These are phyloP conservation scores for Limonius californicus DNA, from an alignment of 1,140 invertebrate genomes.

Conservation along the genomic window DNA sequence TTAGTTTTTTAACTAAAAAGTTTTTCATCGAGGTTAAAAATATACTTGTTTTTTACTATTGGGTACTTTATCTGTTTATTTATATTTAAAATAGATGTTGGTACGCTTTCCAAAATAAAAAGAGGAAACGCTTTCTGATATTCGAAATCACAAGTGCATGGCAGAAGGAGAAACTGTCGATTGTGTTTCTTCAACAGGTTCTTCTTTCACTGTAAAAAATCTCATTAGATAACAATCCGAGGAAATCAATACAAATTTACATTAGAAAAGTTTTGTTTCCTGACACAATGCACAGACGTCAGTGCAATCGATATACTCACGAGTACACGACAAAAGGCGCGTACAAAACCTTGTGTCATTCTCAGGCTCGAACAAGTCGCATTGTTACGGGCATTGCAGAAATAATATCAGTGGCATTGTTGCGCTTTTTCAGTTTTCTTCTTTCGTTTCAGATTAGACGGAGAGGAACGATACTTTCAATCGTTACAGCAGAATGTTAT, in stretches of 20 bases:
- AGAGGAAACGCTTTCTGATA: no score
- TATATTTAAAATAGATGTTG: no score
- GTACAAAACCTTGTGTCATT: conserved; percentile 32
- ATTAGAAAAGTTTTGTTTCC: conserved; percentile 33
- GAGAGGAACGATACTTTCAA: no score
- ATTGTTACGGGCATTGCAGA: conserved; percentile 21
- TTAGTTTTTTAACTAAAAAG: no score
- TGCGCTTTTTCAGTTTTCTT: background rate
- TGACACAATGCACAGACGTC: conserved; percentile 28
- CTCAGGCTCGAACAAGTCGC: conserved; percentile 28
- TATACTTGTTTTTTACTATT: no score
- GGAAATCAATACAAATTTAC: conserved; percentile 31
- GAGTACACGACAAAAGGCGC: conserved; percentile 25
- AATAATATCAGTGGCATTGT: background rate
- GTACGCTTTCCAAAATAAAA: no score
- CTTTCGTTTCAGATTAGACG: no score
- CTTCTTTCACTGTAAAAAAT: conserved; percentile 26
- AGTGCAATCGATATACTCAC: conserved; percentile 34
- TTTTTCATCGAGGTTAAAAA: no score
- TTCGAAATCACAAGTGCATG: no score
- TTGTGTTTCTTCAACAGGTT: conserved; percentile 31
- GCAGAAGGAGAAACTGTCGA: no score
- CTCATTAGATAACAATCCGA: conserved; percentile 26
- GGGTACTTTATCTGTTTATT: no score
- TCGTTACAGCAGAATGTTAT: no score